Evolutionary conservation across 1,140 invertebrate genomes (phyloP).

Genomic region (Trinorchestia longiramus): DNA sequence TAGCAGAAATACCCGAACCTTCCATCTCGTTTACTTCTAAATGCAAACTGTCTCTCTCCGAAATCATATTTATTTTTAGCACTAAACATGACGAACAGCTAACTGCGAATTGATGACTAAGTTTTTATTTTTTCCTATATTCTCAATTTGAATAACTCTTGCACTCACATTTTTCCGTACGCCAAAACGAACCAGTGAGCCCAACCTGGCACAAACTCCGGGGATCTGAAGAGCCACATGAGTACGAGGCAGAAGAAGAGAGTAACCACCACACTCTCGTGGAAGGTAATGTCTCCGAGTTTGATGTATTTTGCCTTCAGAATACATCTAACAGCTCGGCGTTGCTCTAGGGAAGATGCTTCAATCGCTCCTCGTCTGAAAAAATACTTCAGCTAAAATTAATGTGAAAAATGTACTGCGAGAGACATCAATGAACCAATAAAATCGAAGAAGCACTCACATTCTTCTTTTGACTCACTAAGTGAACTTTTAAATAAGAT

Average conservation of each 20-base stretch:
- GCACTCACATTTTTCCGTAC: constrained; percentile 51
- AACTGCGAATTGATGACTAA: background rate
- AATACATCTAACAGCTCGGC: constrained; percentile 70
- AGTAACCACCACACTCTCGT: constrained; percentile 81
- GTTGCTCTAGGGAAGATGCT: background rate
- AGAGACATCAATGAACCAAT: background rate
- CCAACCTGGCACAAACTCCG: constrained; percentile 82
- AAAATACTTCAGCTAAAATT: background rate
- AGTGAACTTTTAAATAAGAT: background rate
- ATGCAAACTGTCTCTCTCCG: background rate
- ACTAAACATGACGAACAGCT: background rate
- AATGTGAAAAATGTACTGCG: background rate
- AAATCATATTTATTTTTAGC: background rate
- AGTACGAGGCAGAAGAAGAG: constrained; percentile 84
- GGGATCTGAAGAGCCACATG: constrained; percentile 90
- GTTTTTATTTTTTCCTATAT: background rate
- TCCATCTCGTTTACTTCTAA: background rate
- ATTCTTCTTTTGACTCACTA: background rate
- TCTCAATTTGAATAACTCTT: background rate
- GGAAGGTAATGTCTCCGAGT: constrained; percentile 84
- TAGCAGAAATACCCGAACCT: background rate
- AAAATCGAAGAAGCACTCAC: no score
- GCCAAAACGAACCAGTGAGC: constrained; percentile 45
- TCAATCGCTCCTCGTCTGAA: constrained; percentile 5
- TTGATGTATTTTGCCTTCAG: constrained; percentile 80